Evolutionary conservation across 2,888 invertebrate genomes (phyloP).

Genomic region (Rhagium mordax): DNA sequence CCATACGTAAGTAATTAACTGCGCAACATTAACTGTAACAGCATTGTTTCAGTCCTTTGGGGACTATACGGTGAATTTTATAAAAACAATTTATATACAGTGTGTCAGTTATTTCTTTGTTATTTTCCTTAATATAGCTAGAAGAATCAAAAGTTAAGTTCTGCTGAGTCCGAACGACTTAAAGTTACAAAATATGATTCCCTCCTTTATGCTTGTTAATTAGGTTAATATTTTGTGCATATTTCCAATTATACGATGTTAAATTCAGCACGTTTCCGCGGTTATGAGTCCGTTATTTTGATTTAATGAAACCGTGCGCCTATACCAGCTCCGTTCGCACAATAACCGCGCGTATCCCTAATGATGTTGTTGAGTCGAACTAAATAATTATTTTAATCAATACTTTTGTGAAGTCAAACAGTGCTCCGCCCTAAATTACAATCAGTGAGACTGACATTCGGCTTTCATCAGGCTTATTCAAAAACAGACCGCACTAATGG

Average conservation of each 20-base stretch:
- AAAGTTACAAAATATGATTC: too few species aligned
- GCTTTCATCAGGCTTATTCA: slow-evolving; percentile 39
- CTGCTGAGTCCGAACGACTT: too few species aligned
- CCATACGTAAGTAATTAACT: too few species aligned
- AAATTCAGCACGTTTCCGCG: slow-evolving; percentile 12
- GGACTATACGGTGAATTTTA: too few species aligned
- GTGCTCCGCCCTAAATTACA: slow-evolving; percentile 36
- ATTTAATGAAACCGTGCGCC: slow-evolving; percentile 12
- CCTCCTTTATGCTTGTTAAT: neutral
- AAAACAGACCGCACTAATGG: slow-evolving; percentile 45
- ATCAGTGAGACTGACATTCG: slow-evolving; percentile 38
- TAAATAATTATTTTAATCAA: slow-evolving; percentile 40
- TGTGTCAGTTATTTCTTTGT: too few species aligned
- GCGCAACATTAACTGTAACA: too few species aligned
- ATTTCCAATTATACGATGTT: slow-evolving; percentile 11
- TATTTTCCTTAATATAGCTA: too few species aligned
- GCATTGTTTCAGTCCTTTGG: too few species aligned
- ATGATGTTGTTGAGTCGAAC: slow-evolving; percentile 25
- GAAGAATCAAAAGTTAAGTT: too few species aligned
- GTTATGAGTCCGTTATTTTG: slow-evolving; percentile 1
- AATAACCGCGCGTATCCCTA: slow-evolving; percentile 15
- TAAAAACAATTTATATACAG: too few species aligned
- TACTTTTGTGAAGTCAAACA: slow-evolving; percentile 38
- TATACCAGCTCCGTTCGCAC: neutral
- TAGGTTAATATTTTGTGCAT: slow-evolving; percentile 2